Percentiles rank a stretch among this genome's conserved stretches.
These are phyloP conservation scores for Rhincodon typus DNA, from an alignment of 2,797 vertebrate genomes.

Conservation along the genomic window DNA sequence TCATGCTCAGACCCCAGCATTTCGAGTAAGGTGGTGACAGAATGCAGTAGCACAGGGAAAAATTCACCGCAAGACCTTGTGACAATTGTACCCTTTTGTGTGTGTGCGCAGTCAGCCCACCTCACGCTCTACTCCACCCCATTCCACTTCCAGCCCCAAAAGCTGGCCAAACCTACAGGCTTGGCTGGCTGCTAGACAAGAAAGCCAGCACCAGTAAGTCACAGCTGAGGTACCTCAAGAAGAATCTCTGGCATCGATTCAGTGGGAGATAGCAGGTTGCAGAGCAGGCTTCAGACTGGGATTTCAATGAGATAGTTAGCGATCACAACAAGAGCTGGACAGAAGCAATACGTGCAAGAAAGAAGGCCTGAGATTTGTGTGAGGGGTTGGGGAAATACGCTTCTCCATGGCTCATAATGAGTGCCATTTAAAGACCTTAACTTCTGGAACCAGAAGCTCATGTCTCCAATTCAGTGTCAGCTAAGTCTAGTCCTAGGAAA, in stretches of 20 bases:
- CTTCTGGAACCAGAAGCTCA: not conserved
- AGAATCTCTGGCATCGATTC: too few relatives aligned
- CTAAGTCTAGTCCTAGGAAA: not conserved
- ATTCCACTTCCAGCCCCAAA: too few relatives aligned
- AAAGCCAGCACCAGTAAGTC: too few relatives aligned
- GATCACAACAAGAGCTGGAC: not conserved
- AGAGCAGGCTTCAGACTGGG: not conserved
- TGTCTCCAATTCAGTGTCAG: not conserved
- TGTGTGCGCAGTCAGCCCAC: too few relatives aligned
- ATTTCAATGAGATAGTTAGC: not conserved
- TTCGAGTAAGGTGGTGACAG: not conserved
- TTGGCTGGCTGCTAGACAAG: too few relatives aligned
- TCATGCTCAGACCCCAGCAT: not conserved
- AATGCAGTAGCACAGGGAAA: not conserved
- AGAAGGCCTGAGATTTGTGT: not conserved
- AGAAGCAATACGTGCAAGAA: not conserved
- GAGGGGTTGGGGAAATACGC: not conserved
- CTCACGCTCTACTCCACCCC: too few relatives aligned
- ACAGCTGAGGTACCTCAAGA: too few relatives aligned
- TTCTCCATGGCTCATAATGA: not conserved
- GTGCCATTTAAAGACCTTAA: not conserved
- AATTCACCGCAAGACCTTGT: not conserved
- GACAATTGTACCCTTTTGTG: not conserved
- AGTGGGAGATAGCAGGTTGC: too few relatives aligned
- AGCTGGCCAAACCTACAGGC: too few relatives aligned